Base-by-base conservation (phyloP, 92 coral and sea anemone genomes). In the Palythoa grandiflora region DNA sequence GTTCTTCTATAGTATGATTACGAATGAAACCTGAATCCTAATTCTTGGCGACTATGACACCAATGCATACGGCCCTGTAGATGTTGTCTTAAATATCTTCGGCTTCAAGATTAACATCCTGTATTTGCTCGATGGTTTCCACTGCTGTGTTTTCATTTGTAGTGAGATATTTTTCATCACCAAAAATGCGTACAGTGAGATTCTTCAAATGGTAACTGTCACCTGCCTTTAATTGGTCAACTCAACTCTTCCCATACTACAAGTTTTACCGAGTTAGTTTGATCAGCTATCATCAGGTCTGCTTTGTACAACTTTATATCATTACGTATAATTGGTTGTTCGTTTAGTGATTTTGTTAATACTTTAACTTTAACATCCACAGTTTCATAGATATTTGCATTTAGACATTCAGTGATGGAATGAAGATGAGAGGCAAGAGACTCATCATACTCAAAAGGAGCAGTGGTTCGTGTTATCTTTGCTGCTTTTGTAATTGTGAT, bases 321-420 rank as follows among this genome's bases (percentile, higher is more conserved):
- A 87, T 87, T 75, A 65, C 71, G 61, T 39, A 66, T 87, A 17
- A 87, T 54, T 63, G 85, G 85, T 37, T 79, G 87, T 71, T 88
- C 80, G 87, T 68, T 66, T 88, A 3, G 63, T 65, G 87, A 88
- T 78, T 88, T 88, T 61, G 91, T 88, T 14, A 88, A 57, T 71
- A 88, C 61, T 81, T 88, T 79, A 72, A 79, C 80, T 80, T 88
- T 80, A 78, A 88, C 68, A 83, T 87, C 90, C 73, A 78, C 89
- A 50, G 85, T 87, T 68, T 87, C 89, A 77, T 74, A 87, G 60
- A 76, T 78, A 47, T 78, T 87, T 78, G 90, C 86, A 78, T 74
- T 60, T 79, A 87, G 84, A 83, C 87, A 88, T 71, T 88, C 87
- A 73, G 77, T 80, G 87, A 88, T 77, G 78, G 91, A 80, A 73